Base-by-base conservation (phyloP, 2,888 invertebrate species). In the Carcina quercana region DNA sequence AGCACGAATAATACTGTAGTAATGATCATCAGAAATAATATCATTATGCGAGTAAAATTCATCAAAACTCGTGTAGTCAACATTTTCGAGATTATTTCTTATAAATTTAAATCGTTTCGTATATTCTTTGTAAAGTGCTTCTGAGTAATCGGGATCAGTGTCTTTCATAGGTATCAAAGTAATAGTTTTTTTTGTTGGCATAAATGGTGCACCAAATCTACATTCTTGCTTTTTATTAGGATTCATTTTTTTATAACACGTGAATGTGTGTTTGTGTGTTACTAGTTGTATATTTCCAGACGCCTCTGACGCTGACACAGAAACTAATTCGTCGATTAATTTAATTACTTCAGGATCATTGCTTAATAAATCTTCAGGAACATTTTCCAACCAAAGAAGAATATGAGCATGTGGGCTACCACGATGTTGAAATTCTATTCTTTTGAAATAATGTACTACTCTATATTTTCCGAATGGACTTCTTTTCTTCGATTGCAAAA, bases 381-480 rank as follows among this genome's bases (percentile, higher is more conserved):
- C 53, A 47, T 67, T 56, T 2, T 64, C 46, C 11, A 70, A 43
- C 69, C 70, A 72, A 3, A 53, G 27, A 10, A 63, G 28, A 34
- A 59, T 52, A 42, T 63, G 55, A 14, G 59, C 56, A 47, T 53
- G 64, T 10, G 61, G 59, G 25, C 61, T 63, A 15, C 58, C 66
- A 19, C 54, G 43, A 40, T 63, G 58, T 35, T 65, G 61, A 37
- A 64, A 68, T 49, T 66, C 60, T 19, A 65, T 59, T 15, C 56
- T 32, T 33, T 43, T 45, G 37, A 68, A 68, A 33, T 53, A 68
- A 44, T 59, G 24, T 12, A 31, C 4, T 4, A 66, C 47, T 30
- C 38, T 31, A 43, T 58, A 57, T 35, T 48, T 49, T 25, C 52
- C 49, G 24, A 62, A 65, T 25, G 68, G 64, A 41, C 49, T 53